Percentiles rank a stretch among this genome's conserved stretches.
phyloP scores from a whole-genome alignment of 2,797 vertebrate species.

The Eospalax fontanierii region DNA sequence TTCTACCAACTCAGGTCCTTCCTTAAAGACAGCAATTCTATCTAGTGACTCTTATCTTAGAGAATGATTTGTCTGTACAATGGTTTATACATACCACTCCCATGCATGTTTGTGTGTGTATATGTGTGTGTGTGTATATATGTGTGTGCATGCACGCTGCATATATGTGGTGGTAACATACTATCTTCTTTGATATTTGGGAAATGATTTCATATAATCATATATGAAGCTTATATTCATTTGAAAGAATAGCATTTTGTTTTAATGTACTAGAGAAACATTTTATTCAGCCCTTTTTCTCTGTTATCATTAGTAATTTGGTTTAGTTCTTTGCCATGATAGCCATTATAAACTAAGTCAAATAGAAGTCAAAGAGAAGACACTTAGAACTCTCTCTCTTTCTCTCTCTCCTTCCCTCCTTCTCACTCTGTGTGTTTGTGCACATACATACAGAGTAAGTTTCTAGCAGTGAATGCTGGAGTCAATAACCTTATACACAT shows the following conservation, averaged over 20 bases:
- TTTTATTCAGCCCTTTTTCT: background rate
- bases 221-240: background rate
- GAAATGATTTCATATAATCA: background rate
- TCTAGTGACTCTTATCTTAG: background rate
- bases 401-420: background rate
- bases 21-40: background rate
- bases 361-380: too few relatives aligned
- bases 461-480: background rate
- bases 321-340: background rate
- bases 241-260: background rate
- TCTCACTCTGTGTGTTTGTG: background rate
- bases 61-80: background rate
- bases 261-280: background rate
- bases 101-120: background rate
- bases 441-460: background rate
- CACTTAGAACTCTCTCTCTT: background rate
- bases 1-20: background rate
- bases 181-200: background rate
- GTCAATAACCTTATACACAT: background rate
- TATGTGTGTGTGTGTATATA: too few relatives aligned
- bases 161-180: background rate
- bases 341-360: background rate
- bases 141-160: fast-evolving
- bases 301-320: background rate
- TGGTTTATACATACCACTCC: background rate